Percentiles rank a stretch among this genome's conserved stretches.
Conservation (phyloP, 2,113 vertebrate genomes). For the Azemiops feae region DNA sequence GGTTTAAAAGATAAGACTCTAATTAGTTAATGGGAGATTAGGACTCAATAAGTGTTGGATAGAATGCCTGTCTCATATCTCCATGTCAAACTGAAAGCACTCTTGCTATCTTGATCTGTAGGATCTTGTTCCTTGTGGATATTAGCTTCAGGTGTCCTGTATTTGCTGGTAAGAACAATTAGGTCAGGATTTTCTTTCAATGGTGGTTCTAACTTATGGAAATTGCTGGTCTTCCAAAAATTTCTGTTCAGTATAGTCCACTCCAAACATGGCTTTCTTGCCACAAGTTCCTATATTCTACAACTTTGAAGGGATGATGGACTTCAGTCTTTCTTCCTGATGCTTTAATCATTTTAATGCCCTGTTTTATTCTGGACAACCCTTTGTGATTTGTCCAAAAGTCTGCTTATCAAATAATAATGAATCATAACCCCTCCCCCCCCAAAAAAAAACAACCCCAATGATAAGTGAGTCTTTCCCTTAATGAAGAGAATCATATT, state of each 20-base stretch:
- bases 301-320: background rate
- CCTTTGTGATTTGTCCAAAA: background rate
- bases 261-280: background rate
- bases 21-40: background rate
- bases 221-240: background rate
- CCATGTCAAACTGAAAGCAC: background rate
- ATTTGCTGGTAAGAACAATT: background rate
- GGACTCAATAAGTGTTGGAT: background rate
- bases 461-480: background rate
- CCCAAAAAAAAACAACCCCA: background rate
- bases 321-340: background rate
- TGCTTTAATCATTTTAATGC: background rate
- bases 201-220: background rate
- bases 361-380: background rate
- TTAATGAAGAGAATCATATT: background rate
- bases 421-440: background rate
- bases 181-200: background rate
- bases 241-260: background rate
- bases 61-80: background rate
- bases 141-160: background rate
- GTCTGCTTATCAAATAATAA: background rate
- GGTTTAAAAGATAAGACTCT: background rate
- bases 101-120: background rate
- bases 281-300: background rate
- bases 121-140: background rate